phyloP scores from a whole-genome alignment of 2,888 invertebrate genomes.

The Cantharis rufa region DNA sequence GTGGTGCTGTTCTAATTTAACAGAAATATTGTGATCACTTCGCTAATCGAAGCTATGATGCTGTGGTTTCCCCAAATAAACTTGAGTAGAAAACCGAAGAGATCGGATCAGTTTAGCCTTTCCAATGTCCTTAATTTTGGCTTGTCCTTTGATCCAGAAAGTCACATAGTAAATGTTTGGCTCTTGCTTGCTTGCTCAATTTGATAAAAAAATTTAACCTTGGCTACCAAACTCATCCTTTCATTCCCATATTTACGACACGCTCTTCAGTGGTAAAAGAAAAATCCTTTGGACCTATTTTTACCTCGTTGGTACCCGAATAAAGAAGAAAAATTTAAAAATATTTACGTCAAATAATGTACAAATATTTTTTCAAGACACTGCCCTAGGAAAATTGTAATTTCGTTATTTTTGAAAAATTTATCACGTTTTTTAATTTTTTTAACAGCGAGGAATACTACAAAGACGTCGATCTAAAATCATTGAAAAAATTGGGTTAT shows the following conservation, averaged over 20 bases:
- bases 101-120: too few species aligned
- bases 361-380: not conserved
- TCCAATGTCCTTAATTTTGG: too few species aligned
- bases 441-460: constrained; percentile 85
- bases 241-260: not conserved
- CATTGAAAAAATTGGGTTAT: constrained; percentile 81
- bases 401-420: not conserved
- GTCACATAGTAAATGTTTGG: too few species aligned
- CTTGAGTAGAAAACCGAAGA: too few species aligned
- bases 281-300: not conserved
- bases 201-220: too few species aligned
- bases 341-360: not conserved
- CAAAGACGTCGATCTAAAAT: constrained; percentile 87
- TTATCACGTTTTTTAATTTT: not conserved
- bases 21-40: not conserved
- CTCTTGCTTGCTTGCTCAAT: too few species aligned
- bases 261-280: not conserved
- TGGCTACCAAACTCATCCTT: not conserved
- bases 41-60: not conserved
- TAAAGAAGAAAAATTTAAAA: not conserved
- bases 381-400: not conserved
- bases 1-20: not conserved
- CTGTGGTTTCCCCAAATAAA: not conserved
- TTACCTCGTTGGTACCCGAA: too few species aligned
- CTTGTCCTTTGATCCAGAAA: too few species aligned